Conservation (phyloP, 2,888 invertebrate genomes). For the Sipha maydis region DNA sequence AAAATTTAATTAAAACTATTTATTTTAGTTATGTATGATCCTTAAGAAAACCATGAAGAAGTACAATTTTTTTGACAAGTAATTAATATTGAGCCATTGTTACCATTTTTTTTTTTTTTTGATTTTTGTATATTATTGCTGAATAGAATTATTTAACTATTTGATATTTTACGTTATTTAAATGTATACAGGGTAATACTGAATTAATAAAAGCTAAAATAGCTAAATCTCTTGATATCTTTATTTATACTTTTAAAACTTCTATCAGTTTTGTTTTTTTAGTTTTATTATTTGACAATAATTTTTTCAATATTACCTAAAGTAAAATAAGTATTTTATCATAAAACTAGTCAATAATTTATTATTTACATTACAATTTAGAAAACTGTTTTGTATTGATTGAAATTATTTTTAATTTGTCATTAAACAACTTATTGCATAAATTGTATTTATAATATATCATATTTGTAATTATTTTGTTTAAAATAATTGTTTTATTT, state of each 20-base stretch:
- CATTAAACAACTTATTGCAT: constrained; percentile 16
- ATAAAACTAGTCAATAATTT: constrained; percentile 31
- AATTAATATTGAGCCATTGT: neutral
- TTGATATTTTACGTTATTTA: neutral
- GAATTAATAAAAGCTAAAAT: neutral
- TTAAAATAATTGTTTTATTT: neutral
- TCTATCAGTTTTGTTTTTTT: neutral
- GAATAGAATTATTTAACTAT: neutral
- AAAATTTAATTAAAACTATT: neutral
- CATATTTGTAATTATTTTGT: too few species aligned
- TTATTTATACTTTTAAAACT: neutral
- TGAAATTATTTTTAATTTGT: neutral
- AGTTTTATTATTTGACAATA: neutral
- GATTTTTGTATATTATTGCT: neutral
- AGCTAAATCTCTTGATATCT: neutral
- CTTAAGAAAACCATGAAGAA: constrained; percentile 10
- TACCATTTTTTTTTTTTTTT: neutral
- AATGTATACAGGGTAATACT: neutral
- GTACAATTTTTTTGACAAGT: neutral
- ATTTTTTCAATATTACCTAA: neutral
- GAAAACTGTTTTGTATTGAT: neutral
- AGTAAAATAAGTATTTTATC: constrained; percentile 1
- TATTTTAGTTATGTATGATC: constrained; percentile 51
- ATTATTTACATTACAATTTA: neutral
- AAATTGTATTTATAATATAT: neutral